phyloP scores from a whole-genome alignment of 2,888 invertebrate species.

The Epsilonema sp. region DNA sequence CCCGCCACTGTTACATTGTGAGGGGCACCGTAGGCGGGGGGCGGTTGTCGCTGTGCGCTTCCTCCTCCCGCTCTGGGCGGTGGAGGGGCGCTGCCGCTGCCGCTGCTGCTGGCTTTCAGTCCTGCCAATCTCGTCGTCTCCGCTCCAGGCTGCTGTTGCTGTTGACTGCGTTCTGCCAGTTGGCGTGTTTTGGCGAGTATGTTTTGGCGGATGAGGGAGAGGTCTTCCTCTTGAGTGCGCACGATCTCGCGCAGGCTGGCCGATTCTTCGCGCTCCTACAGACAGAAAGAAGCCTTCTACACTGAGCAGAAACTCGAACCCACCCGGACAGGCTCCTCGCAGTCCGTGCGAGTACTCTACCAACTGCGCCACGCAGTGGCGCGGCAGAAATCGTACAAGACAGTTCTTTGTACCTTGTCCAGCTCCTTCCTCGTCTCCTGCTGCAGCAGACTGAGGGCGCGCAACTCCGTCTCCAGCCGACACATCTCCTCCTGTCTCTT shows the following conservation, averaged over 20 bases:
- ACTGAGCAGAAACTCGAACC: neutral
- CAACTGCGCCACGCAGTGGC: no score
- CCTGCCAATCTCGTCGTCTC: neutral
- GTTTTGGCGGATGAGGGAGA: constrained; percentile 8
- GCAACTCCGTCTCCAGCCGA: no score
- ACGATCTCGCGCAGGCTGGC: constrained; percentile 6
- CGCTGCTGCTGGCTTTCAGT: neutral
- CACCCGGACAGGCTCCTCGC: neutral
- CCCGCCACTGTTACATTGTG: no score
- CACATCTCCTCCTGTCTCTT: neutral
- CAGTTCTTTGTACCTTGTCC: neutral
- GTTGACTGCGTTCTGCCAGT: neutral
- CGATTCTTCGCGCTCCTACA: constrained; percentile 4
- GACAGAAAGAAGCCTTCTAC: no score
- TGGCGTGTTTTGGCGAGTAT: neutral
- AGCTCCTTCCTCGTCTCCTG: neutral
- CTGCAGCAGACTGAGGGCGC: no score
- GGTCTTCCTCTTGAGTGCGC: constrained; percentile 9
- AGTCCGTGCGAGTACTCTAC: neutral
- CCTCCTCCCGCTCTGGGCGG: neutral
- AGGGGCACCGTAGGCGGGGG: neutral
- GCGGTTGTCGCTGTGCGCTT: neutral
- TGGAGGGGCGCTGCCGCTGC: neutral
- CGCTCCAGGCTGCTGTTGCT: neutral
- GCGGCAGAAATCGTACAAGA: neutral